Percentiles rank a stretch among this genome's conserved stretches.
phyloP scores from a whole-genome alignment of 2,797 vertebrate species.

The Pitangus sulphuratus region DNA sequence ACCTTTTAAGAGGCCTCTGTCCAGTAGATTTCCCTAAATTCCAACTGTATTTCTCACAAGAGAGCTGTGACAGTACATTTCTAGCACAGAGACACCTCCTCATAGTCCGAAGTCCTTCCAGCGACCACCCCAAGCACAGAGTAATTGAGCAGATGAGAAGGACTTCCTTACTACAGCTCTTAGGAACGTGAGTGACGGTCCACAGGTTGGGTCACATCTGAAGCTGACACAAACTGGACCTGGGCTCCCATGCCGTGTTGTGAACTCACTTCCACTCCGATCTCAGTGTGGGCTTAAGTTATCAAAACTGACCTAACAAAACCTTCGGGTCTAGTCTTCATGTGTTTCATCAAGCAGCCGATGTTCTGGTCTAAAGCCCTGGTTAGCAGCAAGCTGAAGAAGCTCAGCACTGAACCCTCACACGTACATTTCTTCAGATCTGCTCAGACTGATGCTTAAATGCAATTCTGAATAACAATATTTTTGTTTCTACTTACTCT shows the following conservation, averaged over 20 bases:
- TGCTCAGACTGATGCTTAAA: not conserved
- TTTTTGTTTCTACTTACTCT: not conserved
- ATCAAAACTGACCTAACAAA: not conserved
- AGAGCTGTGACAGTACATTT: no score
- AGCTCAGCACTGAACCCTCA: not conserved
- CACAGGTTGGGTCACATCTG: not conserved
- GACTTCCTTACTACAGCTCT: fast-evolving
- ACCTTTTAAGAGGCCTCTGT: not conserved
- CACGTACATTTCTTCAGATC: not conserved
- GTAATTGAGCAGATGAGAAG: not conserved
- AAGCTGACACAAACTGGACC: not conserved
- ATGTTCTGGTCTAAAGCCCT: not conserved
- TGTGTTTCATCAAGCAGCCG: not conserved
- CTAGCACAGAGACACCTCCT: not conserved
- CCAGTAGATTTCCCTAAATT: not conserved
- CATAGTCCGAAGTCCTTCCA: not conserved
- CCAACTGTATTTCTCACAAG: not conserved
- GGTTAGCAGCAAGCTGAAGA: not conserved
- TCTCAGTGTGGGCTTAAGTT: fast-evolving
- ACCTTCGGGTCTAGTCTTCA: not conserved
- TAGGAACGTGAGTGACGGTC: not conserved
- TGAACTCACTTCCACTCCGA: not conserved
- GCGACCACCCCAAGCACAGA: not conserved
- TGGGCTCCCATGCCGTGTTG: fast-evolving
- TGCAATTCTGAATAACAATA: not conserved